Conservation (phyloP, 2,888 invertebrate genomes). For the Galerucella pusilla region DNA sequence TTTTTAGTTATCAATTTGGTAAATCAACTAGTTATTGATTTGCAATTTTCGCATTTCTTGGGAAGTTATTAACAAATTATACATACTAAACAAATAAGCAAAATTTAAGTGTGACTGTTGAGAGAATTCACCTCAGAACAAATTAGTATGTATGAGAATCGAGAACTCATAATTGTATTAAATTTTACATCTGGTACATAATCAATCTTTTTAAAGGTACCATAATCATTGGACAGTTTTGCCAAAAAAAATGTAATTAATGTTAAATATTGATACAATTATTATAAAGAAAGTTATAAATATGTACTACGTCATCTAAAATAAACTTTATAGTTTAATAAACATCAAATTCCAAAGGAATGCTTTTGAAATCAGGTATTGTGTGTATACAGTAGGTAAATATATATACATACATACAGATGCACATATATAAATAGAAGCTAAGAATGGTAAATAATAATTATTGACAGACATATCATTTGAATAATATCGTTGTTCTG, state of each 20-base stretch:
- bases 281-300: conserved; percentile 4
- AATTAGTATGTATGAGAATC: conserved; percentile 7
- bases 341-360: conserved; percentile 28
- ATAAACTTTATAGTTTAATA: conserved; percentile 23
- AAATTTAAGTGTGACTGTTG: conserved; percentile 19
- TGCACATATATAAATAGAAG: conserved; percentile 61
- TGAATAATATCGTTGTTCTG: conserved; percentile 67
- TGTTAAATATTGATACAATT: neutral
- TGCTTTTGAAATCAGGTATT: conserved; percentile 33
- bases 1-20: conserved; percentile 26
- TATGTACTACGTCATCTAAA: conserved; percentile 14
- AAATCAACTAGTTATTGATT: conserved; percentile 29
- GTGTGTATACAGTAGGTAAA: conserved; percentile 31
- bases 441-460: conserved; percentile 65
- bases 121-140: neutral
- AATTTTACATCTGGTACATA: conserved; percentile 1
- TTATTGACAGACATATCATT: conserved; percentile 65
- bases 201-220: neutral
- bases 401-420: conserved; percentile 33
- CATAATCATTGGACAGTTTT: neutral
- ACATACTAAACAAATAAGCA: conserved; percentile 10
- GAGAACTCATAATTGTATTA: neutral
- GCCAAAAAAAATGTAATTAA: neutral
- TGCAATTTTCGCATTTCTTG: conserved; percentile 28
- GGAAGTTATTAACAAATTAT: conserved; percentile 20